Percentiles rank a stretch among this genome's conserved stretches.
Evolutionary conservation across 2,888 invertebrate species (phyloP).

Genomic region (Listrodromus nycthemerus): DNA sequence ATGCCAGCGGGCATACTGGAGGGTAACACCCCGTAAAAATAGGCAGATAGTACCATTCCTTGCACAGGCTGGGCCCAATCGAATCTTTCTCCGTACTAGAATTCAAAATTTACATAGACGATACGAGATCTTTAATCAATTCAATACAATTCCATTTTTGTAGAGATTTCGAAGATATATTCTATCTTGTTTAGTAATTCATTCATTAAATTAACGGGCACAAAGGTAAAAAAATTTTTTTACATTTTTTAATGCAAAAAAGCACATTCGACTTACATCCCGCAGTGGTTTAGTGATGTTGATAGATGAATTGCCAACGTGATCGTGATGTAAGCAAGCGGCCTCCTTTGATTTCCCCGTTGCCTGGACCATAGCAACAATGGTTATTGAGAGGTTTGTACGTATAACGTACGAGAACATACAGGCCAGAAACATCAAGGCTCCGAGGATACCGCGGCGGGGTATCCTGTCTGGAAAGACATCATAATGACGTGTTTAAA

Average conservation of each 20-base stretch:
- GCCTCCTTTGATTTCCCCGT: slow-evolving; percentile 69
- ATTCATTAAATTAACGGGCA: too few species aligned
- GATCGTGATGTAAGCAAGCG: slow-evolving; percentile 64
- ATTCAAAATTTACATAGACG: slow-evolving; percentile 27
- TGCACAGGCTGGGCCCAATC: slow-evolving; percentile 80
- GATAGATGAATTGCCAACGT: slow-evolving; percentile 34
- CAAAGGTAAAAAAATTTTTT: too few species aligned
- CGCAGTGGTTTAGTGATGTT: slow-evolving; percentile 58
- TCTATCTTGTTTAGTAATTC: too few species aligned
- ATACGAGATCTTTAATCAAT: neutral
- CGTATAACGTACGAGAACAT: slow-evolving; percentile 91
- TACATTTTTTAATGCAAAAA: too few species aligned
- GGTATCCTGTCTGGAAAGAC: slow-evolving; percentile 85
- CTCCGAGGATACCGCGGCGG: slow-evolving; percentile 86
- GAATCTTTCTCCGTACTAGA: slow-evolving; percentile 79
- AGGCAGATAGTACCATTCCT: slow-evolving; percentile 78
- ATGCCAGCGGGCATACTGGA: slow-evolving; percentile 81
- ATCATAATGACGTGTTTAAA: neutral
- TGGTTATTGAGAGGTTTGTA: slow-evolving; percentile 90
- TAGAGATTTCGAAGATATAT: too few species aligned
- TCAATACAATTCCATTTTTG: neutral
- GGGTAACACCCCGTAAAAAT: slow-evolving; percentile 81
- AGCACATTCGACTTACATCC: slow-evolving; percentile 72
- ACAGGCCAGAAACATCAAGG: slow-evolving; percentile 91
- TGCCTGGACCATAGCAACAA: slow-evolving; percentile 81